Percentiles rank a stretch among this genome's conserved stretches.
Evolutionary conservation across 2,888 invertebrate species (phyloP).

Genomic region (Sthenelais limicola): DNA sequence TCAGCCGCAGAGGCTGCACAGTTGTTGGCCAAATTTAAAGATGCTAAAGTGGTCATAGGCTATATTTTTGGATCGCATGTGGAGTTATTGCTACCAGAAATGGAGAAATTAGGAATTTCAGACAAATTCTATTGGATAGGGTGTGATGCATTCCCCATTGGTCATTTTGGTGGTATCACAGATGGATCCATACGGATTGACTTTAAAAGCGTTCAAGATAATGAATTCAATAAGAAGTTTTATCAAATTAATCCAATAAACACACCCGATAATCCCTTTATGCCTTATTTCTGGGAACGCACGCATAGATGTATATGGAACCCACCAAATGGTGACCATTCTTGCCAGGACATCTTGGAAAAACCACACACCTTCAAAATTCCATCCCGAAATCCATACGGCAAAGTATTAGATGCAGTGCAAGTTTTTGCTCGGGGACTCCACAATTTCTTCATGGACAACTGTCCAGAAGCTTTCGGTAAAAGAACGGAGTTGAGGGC

Average conservation of each 20-base stretch:
- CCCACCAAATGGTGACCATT: background rate
- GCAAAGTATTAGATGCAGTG: constrained; percentile 56
- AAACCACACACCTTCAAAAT: background rate
- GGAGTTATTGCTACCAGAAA: background rate
- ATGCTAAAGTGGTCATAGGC: background rate
- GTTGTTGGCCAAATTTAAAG: background rate
- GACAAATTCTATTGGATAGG: constrained; percentile 22
- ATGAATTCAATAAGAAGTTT: background rate
- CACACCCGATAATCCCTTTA: constrained; percentile 23
- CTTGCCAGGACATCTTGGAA: background rate
- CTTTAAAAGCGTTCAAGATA: background rate
- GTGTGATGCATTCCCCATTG: background rate
- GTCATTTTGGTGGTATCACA: background rate
- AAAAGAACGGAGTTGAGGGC: constrained; percentile 28
- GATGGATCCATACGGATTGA: background rate
- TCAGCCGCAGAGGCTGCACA: background rate
- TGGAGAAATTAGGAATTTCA: background rate
- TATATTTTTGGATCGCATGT: background rate
- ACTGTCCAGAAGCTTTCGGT: constrained; percentile 53
- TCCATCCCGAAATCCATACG: background rate
- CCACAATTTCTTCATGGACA: constrained; percentile 51
- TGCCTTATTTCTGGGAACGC: constrained; percentile 25
- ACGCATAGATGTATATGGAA: constrained; percentile 26
- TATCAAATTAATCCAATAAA: constrained; percentile 15
- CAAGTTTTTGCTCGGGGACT: constrained; percentile 58